Evolutionary conservation across 2,113 vertebrate species (phyloP).

Genomic region (Tinamus guttatus): DNA sequence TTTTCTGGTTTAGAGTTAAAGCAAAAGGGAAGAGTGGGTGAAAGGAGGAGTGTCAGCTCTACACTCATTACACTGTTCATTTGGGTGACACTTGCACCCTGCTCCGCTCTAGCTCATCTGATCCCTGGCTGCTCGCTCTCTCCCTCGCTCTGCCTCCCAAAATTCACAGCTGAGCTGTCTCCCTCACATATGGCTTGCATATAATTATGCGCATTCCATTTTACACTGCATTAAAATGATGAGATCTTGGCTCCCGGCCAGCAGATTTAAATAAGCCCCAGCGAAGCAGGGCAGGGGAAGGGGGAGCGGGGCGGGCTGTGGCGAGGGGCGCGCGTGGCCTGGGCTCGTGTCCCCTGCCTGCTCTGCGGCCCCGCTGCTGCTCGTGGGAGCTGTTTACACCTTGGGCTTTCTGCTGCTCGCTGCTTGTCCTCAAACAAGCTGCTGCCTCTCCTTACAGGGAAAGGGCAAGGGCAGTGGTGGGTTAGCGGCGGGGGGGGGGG

Average conservation of each 20-base stretch:
- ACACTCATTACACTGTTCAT: conserved; percentile 83
- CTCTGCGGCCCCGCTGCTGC: neutral
- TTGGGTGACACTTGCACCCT: conserved; percentile 82
- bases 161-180: conserved; percentile 87
- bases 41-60: conserved; percentile 79
- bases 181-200: conserved; percentile 88
- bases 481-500: neutral
- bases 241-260: conserved; percentile 92
- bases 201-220: conserved; percentile 94
- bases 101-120: conserved; percentile 78
- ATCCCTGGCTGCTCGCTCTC: conserved; percentile 79
- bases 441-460: neutral
- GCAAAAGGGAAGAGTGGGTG: conserved; percentile 77
- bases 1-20: conserved; percentile 72
- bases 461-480: neutral
- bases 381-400: conserved; percentile 42
- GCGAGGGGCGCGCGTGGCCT: no score
- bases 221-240: conserved; percentile 90
- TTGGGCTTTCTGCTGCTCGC: neutral
- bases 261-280: conserved; percentile 88
- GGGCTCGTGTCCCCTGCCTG: neutral
- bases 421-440: conserved; percentile 49
- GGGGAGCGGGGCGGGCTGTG: conserved; percentile 72
- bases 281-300: conserved; percentile 82
- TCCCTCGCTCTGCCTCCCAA: conserved; percentile 76